Conservation (phyloP, 1,140 invertebrate genomes). For the Drosophila paulistorum region DNA sequence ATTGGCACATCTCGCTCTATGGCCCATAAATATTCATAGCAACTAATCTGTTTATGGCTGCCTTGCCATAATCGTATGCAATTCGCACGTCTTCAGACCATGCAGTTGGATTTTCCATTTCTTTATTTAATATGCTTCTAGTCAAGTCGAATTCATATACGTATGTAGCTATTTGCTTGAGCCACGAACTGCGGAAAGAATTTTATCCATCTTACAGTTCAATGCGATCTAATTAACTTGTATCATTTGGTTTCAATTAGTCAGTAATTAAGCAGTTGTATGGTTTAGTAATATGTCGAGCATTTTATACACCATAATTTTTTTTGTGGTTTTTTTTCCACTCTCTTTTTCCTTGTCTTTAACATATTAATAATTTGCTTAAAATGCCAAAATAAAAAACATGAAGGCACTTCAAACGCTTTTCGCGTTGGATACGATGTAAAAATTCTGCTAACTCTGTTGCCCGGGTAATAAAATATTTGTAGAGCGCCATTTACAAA, state of each 20-base stretch:
- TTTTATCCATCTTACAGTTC: neutral
- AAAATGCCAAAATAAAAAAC: neutral
- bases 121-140: constrained; percentile 21
- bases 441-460: constrained; percentile 67
- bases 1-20: constrained; percentile 29
- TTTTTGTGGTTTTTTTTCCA: neutral
- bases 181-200: too few relatives aligned
- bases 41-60: constrained; percentile 74
- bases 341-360: neutral
- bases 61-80: constrained; percentile 47
- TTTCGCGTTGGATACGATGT: constrained; percentile 39
- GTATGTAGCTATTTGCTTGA: too few relatives aligned
- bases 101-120: constrained; percentile 46
- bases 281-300: too few relatives aligned
- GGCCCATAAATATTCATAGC: constrained; percentile 74
- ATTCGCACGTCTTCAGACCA: constrained; percentile 60
- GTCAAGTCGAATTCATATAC: neutral
- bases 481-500: constrained; percentile 80
- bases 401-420: neutral
- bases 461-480: constrained; percentile 72
- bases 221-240: neutral
- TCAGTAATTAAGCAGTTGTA: too few relatives aligned
- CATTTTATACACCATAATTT: too few relatives aligned
- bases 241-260: neutral
- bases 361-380: constrained; percentile 2